Percentiles rank a stretch among this genome's conserved stretches.
Evolutionary conservation across 2,797 vertebrate species (phyloP).

Genomic region (Oreochromis grahami): DNA sequence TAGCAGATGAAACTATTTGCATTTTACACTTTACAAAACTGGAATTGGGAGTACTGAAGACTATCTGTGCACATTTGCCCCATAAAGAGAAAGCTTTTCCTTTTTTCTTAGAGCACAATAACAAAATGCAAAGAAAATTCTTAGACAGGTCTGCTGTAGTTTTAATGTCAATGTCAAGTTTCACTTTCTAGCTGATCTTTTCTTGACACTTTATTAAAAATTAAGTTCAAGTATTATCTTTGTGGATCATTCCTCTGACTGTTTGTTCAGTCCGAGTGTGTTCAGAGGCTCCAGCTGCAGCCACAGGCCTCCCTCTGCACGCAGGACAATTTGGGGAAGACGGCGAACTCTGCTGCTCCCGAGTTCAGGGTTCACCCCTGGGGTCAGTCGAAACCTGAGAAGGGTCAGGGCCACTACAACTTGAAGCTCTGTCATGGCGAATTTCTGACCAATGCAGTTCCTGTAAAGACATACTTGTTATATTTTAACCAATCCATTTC

Average conservation of each 20-base stretch:
- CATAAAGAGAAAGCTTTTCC: too few species aligned
- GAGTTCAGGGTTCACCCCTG: constrained; percentile 51
- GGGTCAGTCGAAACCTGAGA: constrained; percentile 74
- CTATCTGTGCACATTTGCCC: too few species aligned
- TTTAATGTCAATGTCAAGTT: too few species aligned
- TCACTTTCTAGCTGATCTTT: too few species aligned
- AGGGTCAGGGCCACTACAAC: constrained; percentile 83
- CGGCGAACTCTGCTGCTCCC: constrained; percentile 60
- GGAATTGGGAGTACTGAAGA: too few species aligned
- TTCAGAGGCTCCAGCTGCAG: constrained; percentile 74
- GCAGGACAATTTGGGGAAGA: constrained; percentile 81
- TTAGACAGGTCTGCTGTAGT: too few species aligned
- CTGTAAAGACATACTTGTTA: constrained; percentile 54
- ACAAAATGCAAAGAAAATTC: too few species aligned
- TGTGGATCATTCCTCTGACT: background rate
- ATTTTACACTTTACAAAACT: too few species aligned
- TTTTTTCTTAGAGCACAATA: too few species aligned
- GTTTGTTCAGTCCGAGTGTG: background rate
- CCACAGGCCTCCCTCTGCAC: constrained; percentile 81
- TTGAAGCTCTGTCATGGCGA: constrained; percentile 85
- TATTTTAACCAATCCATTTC: background rate
- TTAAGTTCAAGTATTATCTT: background rate
- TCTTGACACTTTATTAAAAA: too few species aligned
- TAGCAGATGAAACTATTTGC: too few species aligned
- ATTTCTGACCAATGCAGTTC: constrained; percentile 92